These are phyloP conservation scores for Nomada flava DNA, from an alignment of 2,888 invertebrate genomes.

Conservation along the genomic window DNA sequence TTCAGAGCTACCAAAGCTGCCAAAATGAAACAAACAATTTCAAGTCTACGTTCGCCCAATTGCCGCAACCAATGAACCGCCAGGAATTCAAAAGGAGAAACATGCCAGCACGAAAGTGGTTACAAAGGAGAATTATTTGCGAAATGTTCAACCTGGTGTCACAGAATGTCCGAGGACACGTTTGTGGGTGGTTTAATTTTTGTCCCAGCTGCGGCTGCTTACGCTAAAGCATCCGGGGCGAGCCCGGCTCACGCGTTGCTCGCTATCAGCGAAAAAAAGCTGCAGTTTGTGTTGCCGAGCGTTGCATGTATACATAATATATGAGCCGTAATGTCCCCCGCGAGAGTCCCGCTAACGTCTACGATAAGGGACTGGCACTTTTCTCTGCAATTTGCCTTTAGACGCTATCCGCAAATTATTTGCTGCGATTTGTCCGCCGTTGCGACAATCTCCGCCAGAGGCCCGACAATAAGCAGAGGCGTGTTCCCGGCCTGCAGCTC, in stretches of 20 bases:
- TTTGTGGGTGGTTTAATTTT: conserved; percentile 31
- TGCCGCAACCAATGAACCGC: too few species aligned
- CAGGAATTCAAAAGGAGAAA: too few species aligned
- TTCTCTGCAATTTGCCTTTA: conserved; percentile 62
- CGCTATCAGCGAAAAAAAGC: conserved; percentile 52
- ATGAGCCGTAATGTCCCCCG: conserved; percentile 45
- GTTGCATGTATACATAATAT: conserved; percentile 52
- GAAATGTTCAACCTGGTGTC: background rate
- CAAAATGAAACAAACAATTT: too few species aligned
- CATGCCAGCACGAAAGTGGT: background rate
- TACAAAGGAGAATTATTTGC: too few species aligned
- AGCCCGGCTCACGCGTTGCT: background rate
- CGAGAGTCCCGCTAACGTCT: conserved; percentile 50
- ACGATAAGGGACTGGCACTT: conserved; percentile 61
- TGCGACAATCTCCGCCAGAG: background rate
- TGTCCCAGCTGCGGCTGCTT: conserved; percentile 11
- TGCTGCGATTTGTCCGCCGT: conserved; percentile 1
- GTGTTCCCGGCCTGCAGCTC: background rate
- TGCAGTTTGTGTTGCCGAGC: conserved; percentile 47
- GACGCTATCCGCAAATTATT: conserved; percentile 45
- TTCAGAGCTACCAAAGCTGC: too few species aligned
- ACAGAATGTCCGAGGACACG: background rate
- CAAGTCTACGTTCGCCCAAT: too few species aligned
- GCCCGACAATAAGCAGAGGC: too few species aligned
- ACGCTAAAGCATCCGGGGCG: conserved; percentile 11